Evolutionary conservation across 2,113 vertebrate genomes (phyloP).

Genomic region (Gasterosteus nipponicus): DNA sequence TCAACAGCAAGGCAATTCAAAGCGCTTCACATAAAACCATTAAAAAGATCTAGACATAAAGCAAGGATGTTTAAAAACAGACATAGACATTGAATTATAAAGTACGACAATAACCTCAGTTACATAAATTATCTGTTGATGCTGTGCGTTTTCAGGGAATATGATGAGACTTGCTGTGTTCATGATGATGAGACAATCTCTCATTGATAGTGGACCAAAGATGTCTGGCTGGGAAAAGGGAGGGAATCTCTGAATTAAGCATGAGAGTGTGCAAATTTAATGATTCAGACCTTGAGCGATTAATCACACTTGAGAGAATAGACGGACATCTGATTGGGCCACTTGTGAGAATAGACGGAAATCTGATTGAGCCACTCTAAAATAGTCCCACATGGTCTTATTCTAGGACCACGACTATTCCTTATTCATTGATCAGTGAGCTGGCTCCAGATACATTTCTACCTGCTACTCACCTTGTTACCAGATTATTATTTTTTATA

Average conservation of each 20-base stretch:
- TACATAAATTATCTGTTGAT: neutral
- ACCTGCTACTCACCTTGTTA: neutral
- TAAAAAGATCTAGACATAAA: too few species aligned
- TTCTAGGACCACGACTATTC: neutral
- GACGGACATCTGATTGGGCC: neutral
- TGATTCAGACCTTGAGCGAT: neutral
- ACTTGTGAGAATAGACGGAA: neutral
- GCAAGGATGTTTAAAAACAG: too few species aligned
- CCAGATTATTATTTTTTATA: neutral
- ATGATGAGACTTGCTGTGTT: neutral
- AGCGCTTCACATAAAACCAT: too few species aligned
- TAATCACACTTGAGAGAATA: neutral
- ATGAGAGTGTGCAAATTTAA: neutral
- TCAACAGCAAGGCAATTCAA: too few species aligned
- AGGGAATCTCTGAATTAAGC: constrained; percentile 16
- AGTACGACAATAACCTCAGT: neutral
- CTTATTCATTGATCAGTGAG: neutral
- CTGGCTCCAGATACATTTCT: neutral
- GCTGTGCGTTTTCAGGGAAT: neutral
- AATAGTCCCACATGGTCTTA: neutral
- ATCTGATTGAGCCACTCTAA: neutral
- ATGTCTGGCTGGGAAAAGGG: constrained; percentile 22
- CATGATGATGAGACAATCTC: constrained; percentile 8
- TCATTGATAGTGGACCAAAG: neutral
- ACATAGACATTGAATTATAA: neutral